Percentiles rank a stretch among this genome's conserved stretches.
Conservation (phyloP, 2,113 vertebrate species). For the Bambusicola thoracicus region DNA sequence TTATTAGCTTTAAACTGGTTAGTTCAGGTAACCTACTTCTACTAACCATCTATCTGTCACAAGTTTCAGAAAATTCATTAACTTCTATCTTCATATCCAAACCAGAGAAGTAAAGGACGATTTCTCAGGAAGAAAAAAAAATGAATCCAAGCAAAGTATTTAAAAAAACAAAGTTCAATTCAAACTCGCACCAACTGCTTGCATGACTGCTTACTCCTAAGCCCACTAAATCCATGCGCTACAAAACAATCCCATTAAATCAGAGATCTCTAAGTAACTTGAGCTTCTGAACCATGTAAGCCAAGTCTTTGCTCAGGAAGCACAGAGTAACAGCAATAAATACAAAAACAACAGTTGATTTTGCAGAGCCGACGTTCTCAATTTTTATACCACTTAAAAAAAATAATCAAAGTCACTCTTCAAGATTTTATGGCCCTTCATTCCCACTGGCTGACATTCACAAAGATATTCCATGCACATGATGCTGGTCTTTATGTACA, state of each 20-base stretch:
- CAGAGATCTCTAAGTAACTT: not conserved
- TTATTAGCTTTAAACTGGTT: not conserved
- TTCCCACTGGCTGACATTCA: not conserved
- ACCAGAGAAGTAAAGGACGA: not conserved
- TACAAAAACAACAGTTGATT: not conserved
- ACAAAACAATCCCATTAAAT: not conserved
- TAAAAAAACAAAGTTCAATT: not conserved
- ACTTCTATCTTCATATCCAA: fast-evolving
- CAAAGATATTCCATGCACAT: not conserved
- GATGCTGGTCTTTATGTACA: not conserved
- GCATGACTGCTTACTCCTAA: not conserved
- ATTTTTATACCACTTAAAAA: not conserved
- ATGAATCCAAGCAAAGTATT: not conserved
- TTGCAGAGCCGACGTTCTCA: not conserved
- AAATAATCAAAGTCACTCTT: not conserved
- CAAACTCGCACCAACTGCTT: not conserved
- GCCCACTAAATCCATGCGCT: not conserved
- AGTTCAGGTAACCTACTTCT: not conserved
- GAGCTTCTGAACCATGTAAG: not conserved
- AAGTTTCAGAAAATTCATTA: not conserved
- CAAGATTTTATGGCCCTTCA: not conserved
- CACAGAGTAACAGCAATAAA: not conserved
- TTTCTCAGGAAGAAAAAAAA: fast-evolving
- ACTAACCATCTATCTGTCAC: not conserved
- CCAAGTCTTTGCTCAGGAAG: not conserved